A percentile compares a stretch with the other conserved stretches of the same genome.
These are phyloP conservation scores for Tetanocera ferruginea DNA, from an alignment of 2,888 invertebrate genomes.

Conservation along the genomic window DNA sequence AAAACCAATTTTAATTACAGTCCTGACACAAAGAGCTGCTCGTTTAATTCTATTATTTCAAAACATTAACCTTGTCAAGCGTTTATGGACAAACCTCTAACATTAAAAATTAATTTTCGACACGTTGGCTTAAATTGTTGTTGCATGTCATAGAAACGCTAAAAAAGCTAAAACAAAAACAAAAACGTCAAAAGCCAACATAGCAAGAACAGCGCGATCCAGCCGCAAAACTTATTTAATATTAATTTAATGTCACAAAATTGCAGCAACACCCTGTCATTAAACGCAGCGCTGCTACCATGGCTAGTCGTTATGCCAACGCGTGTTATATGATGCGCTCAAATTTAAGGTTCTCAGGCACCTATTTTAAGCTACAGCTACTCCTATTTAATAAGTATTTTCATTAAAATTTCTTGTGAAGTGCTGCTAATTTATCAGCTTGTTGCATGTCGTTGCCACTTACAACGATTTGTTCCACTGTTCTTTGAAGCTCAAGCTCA, in stretches of 20 bases:
- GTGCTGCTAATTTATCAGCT: too few relatives aligned
- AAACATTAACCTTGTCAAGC: slow-evolving; percentile 53
- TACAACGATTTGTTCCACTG: too few relatives aligned
- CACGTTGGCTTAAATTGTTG: not conserved
- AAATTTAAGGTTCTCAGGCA: too few relatives aligned
- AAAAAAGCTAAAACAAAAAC: not conserved
- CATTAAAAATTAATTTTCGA: slow-evolving; percentile 35
- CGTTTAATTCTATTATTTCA: slow-evolving; percentile 65
- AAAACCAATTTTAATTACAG: slow-evolving; percentile 15
- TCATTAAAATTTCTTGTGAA: too few relatives aligned
- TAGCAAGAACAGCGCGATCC: not conserved
- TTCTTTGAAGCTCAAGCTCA: too few relatives aligned
- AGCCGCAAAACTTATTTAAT: not conserved
- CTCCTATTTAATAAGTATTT: too few relatives aligned
- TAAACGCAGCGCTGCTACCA: not conserved
- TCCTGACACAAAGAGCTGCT: slow-evolving; percentile 38
- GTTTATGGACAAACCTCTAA: not conserved
- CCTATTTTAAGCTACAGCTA: too few relatives aligned
- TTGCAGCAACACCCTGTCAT: slow-evolving; percentile 20
- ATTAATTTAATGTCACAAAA: slow-evolving; percentile 13
- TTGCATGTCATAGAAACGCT: not conserved
- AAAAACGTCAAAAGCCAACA: not conserved
- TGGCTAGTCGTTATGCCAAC: too few relatives aligned
- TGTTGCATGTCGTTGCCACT: too few relatives aligned
- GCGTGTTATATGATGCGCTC: too few relatives aligned